Evolutionary conservation across 2,888 invertebrate species (phyloP).

Genomic region (Drosophila parthenogenetica): DNA sequence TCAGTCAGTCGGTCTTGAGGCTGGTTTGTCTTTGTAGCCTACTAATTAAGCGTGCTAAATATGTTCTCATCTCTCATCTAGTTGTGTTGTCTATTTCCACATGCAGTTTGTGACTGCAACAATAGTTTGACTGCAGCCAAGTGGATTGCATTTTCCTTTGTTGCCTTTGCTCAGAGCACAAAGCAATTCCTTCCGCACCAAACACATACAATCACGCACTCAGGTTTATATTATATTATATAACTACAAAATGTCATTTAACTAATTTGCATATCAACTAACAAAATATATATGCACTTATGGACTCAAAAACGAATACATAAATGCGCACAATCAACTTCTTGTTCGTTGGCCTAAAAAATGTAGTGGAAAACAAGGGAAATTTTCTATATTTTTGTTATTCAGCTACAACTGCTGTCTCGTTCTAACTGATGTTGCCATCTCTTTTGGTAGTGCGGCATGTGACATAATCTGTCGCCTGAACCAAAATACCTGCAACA

Average conservation of each 20-base stretch:
- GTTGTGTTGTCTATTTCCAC: slow-evolving; percentile 60
- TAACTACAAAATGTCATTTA: slow-evolving; percentile 50
- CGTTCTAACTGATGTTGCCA: slow-evolving; percentile 25
- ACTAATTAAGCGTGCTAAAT: slow-evolving; percentile 80
- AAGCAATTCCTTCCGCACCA: slow-evolving; percentile 54
- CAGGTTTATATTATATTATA: not conserved
- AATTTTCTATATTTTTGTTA: slow-evolving; percentile 53
- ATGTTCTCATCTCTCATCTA: slow-evolving; percentile 57
- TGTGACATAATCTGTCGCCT: slow-evolving; percentile 75
- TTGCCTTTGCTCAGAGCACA: slow-evolving; percentile 49
- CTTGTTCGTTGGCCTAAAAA: slow-evolving; percentile 51
- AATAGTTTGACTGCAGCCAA: slow-evolving; percentile 74
- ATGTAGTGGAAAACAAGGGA: slow-evolving; percentile 44
- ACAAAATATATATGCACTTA: slow-evolving; percentile 36
- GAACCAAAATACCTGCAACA: slow-evolving; percentile 67
- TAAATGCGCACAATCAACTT: slow-evolving; percentile 22
- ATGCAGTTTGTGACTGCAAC: slow-evolving; percentile 80
- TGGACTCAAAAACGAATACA: slow-evolving; percentile 23
- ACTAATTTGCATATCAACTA: slow-evolving; percentile 64
- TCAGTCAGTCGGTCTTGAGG: slow-evolving; percentile 26
- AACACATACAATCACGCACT: not conserved
- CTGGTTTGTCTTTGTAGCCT: slow-evolving; percentile 64
- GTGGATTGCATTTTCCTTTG: slow-evolving; percentile 46
- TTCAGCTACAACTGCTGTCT: slow-evolving; percentile 36
- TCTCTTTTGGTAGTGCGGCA: slow-evolving; percentile 55